Conservation (phyloP, 2,113 vertebrate genomes). For the Otocyon megalotis region DNA sequence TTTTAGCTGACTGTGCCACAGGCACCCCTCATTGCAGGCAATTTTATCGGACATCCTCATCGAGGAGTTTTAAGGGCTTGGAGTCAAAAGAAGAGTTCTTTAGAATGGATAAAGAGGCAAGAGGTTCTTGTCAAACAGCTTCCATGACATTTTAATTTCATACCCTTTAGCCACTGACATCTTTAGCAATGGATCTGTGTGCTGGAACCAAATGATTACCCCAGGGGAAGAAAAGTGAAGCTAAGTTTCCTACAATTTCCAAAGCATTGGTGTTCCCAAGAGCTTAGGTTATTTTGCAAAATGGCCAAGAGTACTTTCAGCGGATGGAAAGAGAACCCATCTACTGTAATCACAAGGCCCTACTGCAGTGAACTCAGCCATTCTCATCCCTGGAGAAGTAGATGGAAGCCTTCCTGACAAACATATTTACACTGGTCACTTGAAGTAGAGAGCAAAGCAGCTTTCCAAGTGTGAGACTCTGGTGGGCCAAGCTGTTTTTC, state of each 20-base stretch:
- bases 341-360: not conserved
- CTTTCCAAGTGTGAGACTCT: not conserved
- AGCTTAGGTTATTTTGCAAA: conserved; percentile 24
- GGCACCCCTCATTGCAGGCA: not conserved
- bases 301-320: not conserved
- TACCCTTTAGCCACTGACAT: not conserved
- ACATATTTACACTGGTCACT: not conserved
- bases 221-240: conserved; percentile 16
- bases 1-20: not conserved
- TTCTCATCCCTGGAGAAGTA: not conserved
- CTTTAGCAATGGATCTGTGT: conserved; percentile 9
- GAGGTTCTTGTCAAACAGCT: not conserved
- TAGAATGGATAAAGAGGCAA: not conserved
- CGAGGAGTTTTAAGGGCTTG: conserved; percentile 21
- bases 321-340: not conserved
- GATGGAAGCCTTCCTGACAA: not conserved
- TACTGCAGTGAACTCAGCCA: not conserved
- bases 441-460: not conserved
- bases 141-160: conserved; percentile 53
- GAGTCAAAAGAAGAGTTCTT: conserved; percentile 53
- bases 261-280: not conserved
- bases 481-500: not conserved
- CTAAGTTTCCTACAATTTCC: not conserved
- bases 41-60: not conserved
- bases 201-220: not conserved